Base-by-base conservation (phyloP, 2,888 invertebrate species). In the Nudaria mundana region DNA sequence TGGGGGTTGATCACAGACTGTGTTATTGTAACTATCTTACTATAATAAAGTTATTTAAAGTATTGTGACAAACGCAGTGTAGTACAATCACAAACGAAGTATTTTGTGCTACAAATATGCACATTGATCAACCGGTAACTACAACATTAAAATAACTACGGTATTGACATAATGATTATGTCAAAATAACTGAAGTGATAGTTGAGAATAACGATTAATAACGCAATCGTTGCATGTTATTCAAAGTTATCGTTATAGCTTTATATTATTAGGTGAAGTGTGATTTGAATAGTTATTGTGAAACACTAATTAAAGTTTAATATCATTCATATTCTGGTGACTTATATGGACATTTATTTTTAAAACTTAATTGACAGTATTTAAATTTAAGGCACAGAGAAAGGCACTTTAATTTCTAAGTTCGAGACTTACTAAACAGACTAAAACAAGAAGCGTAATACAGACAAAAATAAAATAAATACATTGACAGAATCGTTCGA, bases 361-460 rank as follows among this genome's bases (percentile, higher is more conserved):
- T n/a, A 53, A 51, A 52, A 49, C 55, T 52, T 20, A 48, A 52
- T 42, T 52, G 44, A 48, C 25, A 50, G 35, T 49, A 46, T 52
- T 50, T 54, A 50, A 39, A 56, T 39, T 63, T 66, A 73, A 78
- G 74, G 72, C 80, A 76, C 73, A 70, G 64, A 59, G 54, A 71
- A 59, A 78, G 78, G 76, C 77, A 77, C 76, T 52, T 58, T 59
- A 47, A 48, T 52, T 62, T 62, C 63, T 64, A 57, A 63, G 57
- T 68, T 62, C 65, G 56, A 69, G 59, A 70, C 64, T 70, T 67
- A 71, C 65, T 74, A 71, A 33, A 63, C 66, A 60, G 71, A 75
- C 72, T 79, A 79, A 61, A 68, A 66, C 70, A 70, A 69, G 71
- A 85, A 85, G 83, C 81, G 80, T 84, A 79, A 54, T 66, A 73